Percentiles rank a stretch among this genome's conserved stretches.
Conservation (phyloP, 1,140 invertebrate species). For the Telenomus remus region DNA sequence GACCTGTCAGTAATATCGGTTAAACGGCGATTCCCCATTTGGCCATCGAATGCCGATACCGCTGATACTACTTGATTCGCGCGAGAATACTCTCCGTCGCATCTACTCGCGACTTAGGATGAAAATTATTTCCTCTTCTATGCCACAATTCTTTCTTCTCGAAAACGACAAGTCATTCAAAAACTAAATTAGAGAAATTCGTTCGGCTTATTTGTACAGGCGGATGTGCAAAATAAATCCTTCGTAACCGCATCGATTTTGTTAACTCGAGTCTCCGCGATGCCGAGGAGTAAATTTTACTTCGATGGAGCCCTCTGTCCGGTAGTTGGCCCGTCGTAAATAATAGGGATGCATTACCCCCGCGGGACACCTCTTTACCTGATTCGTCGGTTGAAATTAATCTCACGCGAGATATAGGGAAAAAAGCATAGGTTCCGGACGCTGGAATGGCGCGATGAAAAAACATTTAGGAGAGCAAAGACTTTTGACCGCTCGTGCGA, state of each 20-base stretch:
- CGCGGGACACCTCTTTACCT: conserved; percentile 45
- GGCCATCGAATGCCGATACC: conserved; percentile 4
- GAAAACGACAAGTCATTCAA: no score
- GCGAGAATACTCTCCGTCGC: no score
- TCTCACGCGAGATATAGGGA: neutral
- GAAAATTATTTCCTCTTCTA: no score
- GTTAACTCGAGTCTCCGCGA: conserved; percentile 51
- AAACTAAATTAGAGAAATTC: no score
- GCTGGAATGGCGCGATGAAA: no score
- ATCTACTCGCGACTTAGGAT: no score
- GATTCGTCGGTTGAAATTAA: conserved; percentile 46
- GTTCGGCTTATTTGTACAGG: no score
- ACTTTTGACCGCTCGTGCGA: no score
- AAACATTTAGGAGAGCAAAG: no score
- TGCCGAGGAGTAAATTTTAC: conserved; percentile 61
- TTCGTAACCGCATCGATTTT: conserved; percentile 52
- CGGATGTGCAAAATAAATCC: conserved; percentile 32
- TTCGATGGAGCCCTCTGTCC: conserved; percentile 52
- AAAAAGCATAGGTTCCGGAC: no score
- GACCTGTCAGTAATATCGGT: conserved; percentile 56
- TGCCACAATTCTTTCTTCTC: no score
- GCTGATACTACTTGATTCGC: neutral
- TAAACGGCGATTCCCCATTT: conserved; percentile 34
- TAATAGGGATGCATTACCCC: conserved; percentile 63
- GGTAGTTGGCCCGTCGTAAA: conserved; percentile 60